Evolutionary conservation across 2,113 vertebrate genomes (phyloP), one percentile per base, ranked within the genome.

Genomic region (Montifringilla adamsi): DNA sequence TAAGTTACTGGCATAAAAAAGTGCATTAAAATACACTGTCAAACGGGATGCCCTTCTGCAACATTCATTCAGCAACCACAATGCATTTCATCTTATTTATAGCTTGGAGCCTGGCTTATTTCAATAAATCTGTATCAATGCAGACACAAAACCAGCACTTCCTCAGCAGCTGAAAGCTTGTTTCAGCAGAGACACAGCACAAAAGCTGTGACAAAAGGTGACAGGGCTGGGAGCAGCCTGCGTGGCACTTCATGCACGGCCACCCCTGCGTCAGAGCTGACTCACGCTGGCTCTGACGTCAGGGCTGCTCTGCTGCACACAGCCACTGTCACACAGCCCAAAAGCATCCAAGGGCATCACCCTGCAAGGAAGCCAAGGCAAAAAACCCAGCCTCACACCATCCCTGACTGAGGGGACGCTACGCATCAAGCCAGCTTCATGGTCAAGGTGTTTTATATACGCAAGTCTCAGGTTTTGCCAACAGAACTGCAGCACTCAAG

Each of bases 361-460:
- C 26, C 56, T 15, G 28, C 0, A 0, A 0, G 30, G 56, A 63
- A 84, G 22, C 8, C 0, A 69, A 28, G 0, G 13, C 33, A 39
- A 55, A 56, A 58, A 47, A 11, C 9, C 17, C 50, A 70, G 19
- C 21, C 11, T 27, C 19, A 16, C 0, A 2, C 26, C 52, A 6
- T 7, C 75, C 60, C 47, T 20, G 24, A 63, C 0, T 2, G 30
- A 81, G 17, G n/a, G 49, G 33, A 72, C 0, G 8, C n/a, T 10
- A 31, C n/a, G 26, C 28, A 23, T 21, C 0, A 0, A 19, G n/a
- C 9, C 72, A 67, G 18, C 17, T 24, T 58, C 46, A 43, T 1
- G 47, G 8, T 3, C 50, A 18, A 27, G 7, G 4, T 4, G 12
- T n/a, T 77, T 46, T 14, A 1, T 2, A 5, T 15, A 22, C 62